Conservation (phyloP, 2,797 vertebrate species). For the Dendrocincla fuliginosa region DNA sequence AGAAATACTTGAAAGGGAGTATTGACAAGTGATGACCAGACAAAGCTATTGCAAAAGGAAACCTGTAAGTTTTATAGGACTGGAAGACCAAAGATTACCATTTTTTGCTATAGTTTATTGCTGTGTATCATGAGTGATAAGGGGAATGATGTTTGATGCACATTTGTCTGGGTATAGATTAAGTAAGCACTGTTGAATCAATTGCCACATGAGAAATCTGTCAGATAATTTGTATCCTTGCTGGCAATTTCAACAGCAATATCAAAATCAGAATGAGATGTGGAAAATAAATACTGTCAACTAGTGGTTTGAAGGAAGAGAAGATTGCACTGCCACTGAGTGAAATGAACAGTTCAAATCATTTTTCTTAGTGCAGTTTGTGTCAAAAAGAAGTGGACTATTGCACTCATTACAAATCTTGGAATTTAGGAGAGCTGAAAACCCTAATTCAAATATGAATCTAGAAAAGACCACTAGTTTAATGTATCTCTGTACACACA, state of each 20-base stretch:
- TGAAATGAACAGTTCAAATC: neutral
- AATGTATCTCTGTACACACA: neutral
- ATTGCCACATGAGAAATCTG: neutral
- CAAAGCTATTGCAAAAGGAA: neutral
- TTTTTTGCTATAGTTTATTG: neutral
- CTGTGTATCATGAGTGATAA: neutral
- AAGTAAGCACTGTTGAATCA: neutral
- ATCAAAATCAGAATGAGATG: constrained; percentile 1
- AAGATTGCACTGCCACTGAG: neutral
- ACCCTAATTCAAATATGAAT: neutral
- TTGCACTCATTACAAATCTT: neutral
- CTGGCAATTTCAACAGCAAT: constrained; percentile 1
- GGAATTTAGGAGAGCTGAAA: neutral
- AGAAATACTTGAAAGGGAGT: neutral
- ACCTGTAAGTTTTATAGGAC: neutral
- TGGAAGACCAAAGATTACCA: neutral
- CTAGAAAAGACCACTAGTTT: neutral
- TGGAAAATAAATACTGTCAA: constrained; percentile 24
- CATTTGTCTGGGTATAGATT: neutral
- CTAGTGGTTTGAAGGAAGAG: neutral
- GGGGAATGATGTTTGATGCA: neutral
- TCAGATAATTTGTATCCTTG: constrained; percentile 14
- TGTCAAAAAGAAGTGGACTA: neutral
- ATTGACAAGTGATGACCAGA: neutral
- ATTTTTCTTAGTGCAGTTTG: neutral